These are phyloP conservation scores for Oreochromis mossambicus DNA, from an alignment of 2,797 vertebrate species.

Conservation along the genomic window DNA sequence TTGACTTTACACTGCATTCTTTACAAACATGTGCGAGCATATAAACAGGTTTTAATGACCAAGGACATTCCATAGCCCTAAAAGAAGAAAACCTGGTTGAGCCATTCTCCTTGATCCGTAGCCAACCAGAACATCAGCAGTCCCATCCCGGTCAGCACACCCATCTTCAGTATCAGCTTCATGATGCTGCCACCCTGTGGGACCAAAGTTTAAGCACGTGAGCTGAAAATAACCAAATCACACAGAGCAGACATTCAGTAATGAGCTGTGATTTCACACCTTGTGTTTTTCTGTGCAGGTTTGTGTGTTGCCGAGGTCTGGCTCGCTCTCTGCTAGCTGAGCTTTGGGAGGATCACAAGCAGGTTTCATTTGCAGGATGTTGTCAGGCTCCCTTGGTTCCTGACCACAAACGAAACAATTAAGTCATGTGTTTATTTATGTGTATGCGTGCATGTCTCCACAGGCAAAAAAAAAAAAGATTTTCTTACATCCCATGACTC, in stretches of 20 bases:
- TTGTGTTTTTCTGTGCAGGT: slow-evolving; percentile 16
- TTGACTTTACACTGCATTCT: not conserved
- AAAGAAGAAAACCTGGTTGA: not conserved
- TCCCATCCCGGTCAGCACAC: slow-evolving; percentile 51
- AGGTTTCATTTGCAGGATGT: not conserved
- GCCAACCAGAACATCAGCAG: slow-evolving; percentile 66
- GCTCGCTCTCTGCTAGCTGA: not conserved
- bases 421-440: not conserved
- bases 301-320: not conserved
- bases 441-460: not conserved
- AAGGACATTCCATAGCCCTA: not conserved
- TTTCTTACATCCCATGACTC: slow-evolving; percentile 46
- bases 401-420: slow-evolving; percentile 8
- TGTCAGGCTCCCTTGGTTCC: slow-evolving; percentile 42
- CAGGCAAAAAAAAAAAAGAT: not conserved
- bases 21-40: not conserved
- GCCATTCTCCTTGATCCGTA: slow-evolving; percentile 57
- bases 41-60: not conserved
- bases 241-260: not conserved
- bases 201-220: not conserved
- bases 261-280: slow-evolving; percentile 16
- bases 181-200: slow-evolving; percentile 55
- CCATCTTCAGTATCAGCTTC: slow-evolving; percentile 54
- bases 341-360: not conserved
- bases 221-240: not conserved